Evolutionary conservation across 2,113 vertebrate genomes (phyloP).

Genomic region (Muscicapa adusta): DNA sequence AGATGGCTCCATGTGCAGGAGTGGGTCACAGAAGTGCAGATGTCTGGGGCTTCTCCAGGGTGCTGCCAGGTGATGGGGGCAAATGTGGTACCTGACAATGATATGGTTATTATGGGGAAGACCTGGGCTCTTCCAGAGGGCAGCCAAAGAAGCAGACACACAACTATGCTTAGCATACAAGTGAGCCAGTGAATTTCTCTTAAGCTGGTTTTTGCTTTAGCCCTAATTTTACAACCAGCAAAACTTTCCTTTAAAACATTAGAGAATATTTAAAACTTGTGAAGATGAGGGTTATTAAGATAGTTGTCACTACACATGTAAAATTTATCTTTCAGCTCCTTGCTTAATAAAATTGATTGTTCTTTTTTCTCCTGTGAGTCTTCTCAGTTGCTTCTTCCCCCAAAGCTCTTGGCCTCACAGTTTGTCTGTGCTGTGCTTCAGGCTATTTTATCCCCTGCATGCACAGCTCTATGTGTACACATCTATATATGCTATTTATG

Average conservation of each 20-base stretch:
- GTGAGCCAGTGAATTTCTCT: background rate
- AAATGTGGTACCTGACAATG: background rate
- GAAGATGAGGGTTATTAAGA: background rate
- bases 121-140: background rate
- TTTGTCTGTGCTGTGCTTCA: background rate
- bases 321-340: background rate
- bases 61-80: accelerated
- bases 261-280: background rate
- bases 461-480: background rate
- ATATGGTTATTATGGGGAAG: background rate
- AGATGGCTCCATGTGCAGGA: background rate
- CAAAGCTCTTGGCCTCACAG: background rate
- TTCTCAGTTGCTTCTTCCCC: background rate
- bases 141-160: background rate
- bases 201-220: background rate
- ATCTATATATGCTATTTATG: background rate
- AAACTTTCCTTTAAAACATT: background rate
- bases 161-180: background rate
- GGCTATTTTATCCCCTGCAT: background rate
- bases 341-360: background rate
- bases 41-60: background rate
- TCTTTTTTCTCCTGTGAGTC: background rate
- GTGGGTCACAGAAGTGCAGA: background rate
- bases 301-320: background rate
- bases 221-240: background rate